phyloP scores from a whole-genome alignment of 2,888 invertebrate genomes.

The Cepaea hortensis region DNA sequence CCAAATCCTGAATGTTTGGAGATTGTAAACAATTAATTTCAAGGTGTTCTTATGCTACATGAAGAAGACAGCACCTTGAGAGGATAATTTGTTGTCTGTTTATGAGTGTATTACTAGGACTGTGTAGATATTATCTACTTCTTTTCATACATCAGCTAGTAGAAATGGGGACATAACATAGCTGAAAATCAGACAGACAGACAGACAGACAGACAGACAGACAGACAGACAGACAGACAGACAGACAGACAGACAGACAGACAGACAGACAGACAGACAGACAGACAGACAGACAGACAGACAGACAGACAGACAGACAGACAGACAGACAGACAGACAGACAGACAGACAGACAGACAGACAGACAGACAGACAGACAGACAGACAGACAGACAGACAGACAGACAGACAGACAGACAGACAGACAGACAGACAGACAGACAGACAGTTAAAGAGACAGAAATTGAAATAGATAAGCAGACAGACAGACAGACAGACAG shows the following conservation, averaged over 20 bases:
- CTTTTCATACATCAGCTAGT: too few species aligned
- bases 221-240: background rate
- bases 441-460: background rate
- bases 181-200: background rate
- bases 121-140: too few species aligned
- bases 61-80: too few species aligned
- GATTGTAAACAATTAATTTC: too few species aligned
- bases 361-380: background rate
- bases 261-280: background rate
- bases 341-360: background rate
- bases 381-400: background rate
- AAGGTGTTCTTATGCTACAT: too few species aligned
- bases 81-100: too few species aligned
- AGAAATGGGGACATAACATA: too few species aligned
- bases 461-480: background rate
- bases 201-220: conserved; percentile 10
- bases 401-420: background rate
- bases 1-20: too few species aligned
- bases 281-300: background rate
- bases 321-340: background rate
- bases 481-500: conserved; percentile 19
- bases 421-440: background rate
- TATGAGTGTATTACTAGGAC: too few species aligned
- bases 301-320: background rate
- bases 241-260: conserved; percentile 1